Conservation (phyloP, 2,888 invertebrate genomes). For the Drosophila neonasuta region DNA sequence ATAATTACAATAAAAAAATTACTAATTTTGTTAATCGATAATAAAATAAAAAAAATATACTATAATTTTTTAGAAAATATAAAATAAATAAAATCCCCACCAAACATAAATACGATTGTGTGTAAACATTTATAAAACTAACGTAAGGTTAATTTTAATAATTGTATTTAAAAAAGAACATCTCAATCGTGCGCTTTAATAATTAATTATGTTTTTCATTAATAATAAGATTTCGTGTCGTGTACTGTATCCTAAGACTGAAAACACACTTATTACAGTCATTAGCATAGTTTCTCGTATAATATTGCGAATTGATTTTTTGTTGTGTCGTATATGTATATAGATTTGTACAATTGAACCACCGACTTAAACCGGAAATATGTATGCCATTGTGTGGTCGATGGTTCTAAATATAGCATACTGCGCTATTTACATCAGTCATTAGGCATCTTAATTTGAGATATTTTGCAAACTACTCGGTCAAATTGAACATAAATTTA, state of each 20-base stretch:
- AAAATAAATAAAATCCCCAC: no score
- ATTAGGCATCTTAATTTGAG: background rate
- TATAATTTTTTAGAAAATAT: no score
- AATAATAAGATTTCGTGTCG: background rate
- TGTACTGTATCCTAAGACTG: slow-evolving; percentile 27
- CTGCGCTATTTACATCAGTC: background rate
- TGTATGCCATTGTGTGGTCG: background rate
- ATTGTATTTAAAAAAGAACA: background rate
- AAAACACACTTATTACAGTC: slow-evolving; percentile 15
- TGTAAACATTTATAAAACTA: no score
- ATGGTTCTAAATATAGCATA: background rate
- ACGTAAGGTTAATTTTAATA: no score
- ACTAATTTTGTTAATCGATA: no score
- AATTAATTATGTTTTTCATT: background rate
- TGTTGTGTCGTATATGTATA: slow-evolving; percentile 11
- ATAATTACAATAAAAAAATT: no score
- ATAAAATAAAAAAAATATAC: no score
- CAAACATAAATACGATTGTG: no score
- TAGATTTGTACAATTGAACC: slow-evolving; percentile 25
- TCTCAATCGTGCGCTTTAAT: background rate
- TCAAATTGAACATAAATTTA: background rate
- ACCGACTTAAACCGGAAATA: slow-evolving; percentile 32
- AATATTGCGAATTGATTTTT: background rate
- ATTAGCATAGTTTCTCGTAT: background rate
- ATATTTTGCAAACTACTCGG: background rate